Evolutionary conservation across 2,797 vertebrate genomes (phyloP), one percentile per base, ranked within the genome.

Genomic region (Girardinus metallicus): DNA sequence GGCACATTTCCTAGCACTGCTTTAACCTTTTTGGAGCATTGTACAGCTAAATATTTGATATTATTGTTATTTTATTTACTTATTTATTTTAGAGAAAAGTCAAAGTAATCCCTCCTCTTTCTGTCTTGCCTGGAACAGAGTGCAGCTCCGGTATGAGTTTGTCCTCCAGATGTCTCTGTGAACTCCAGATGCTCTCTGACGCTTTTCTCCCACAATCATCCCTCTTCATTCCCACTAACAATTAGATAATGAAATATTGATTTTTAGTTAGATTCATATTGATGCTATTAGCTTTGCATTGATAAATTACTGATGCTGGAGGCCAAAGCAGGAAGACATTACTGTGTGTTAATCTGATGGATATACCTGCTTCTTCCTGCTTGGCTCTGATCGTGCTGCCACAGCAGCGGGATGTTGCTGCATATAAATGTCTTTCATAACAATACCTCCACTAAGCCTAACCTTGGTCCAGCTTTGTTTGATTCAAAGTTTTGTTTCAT

Each of bases 201-300:
- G 95, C 96, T 96, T 96, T 57, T 91, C 95, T 96, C 96, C 94
- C 94, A 95, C 89, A 88, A 96, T 96, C 97, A 98, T 99, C 97
- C 96, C 96, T 99, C 98, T 98, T 99, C 98, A 99, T 99, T 98
- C 97, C 97, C 96, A 95, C 98, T 98, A 99, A 99, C 98, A 99
- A 99, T 99, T 99, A 99, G 98, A 98, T 99, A 99, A 99, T 99
- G 98, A 99, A 99, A 99, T 99, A 99, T 99, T 98, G 98, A 99
- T 99, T 99, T 99, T 99, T 98, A 98, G 98, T 99, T 99, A 98
- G 98, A 99, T 99, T 99, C 98, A 99, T 99, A 99, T 99, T 99
- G 98, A 99, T 99, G 98, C 97, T 98, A 99, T 99, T 99, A 99
- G 97, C 98, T 99, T 99, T 98, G 97, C 97, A 98, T 99, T 99